phyloP scores from a whole-genome alignment of 2,888 invertebrate species.

The Phengaris arion region DNA sequence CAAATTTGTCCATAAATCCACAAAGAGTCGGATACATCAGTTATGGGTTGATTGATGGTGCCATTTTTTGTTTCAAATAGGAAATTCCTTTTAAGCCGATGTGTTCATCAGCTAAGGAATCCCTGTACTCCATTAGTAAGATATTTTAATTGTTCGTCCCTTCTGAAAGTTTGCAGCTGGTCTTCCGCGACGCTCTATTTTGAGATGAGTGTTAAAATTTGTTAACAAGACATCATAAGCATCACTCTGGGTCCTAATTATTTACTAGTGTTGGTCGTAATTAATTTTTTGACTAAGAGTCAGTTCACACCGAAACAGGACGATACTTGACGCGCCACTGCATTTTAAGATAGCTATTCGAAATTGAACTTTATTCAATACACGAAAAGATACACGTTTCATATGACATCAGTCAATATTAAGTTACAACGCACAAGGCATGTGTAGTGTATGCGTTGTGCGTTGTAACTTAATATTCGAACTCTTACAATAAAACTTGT shows the following conservation, averaged over 20 bases:
- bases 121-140: slow-evolving; percentile 74
- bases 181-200: slow-evolving; percentile 72
- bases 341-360: too few relatives aligned
- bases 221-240: slow-evolving; percentile 11
- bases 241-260: neutral
- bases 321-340: too few relatives aligned
- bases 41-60: slow-evolving; percentile 53
- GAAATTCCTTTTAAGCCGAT: slow-evolving; percentile 54
- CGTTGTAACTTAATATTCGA: too few relatives aligned
- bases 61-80: slow-evolving; percentile 49
- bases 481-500: too few relatives aligned
- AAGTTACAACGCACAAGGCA: too few relatives aligned
- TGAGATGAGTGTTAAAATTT: slow-evolving; percentile 61
- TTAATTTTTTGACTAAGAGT: neutral
- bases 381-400: too few relatives aligned
- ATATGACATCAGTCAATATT: too few relatives aligned
- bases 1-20: slow-evolving; percentile 24
- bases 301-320: neutral
- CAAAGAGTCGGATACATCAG: slow-evolving; percentile 45
- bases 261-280: neutral
- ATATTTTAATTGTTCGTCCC: slow-evolving; percentile 77
- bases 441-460: too few relatives aligned
- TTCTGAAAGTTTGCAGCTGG: slow-evolving; percentile 73
- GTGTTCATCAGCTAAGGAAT: slow-evolving; percentile 76
- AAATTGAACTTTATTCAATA: too few relatives aligned